Conservation (phyloP, 2,113 vertebrate species). For the Vulpes lagopus region DNA sequence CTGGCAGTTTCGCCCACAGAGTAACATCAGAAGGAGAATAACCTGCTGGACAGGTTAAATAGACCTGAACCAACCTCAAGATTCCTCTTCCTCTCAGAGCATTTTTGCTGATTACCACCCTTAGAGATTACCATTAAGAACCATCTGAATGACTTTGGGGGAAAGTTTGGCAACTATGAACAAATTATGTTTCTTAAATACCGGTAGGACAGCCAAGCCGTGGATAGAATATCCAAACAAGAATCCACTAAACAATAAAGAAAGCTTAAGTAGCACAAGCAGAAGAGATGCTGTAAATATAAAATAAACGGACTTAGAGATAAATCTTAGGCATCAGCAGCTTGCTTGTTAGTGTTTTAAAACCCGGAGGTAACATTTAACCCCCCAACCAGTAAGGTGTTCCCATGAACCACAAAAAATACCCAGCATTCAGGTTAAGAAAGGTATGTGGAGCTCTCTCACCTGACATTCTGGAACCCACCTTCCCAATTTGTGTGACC, state of each 20-base stretch:
- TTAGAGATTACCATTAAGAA: slow-evolving; percentile 6
- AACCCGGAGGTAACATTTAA: background rate
- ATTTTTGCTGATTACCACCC: background rate
- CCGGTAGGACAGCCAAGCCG: background rate
- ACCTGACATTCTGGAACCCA: background rate
- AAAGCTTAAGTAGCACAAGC: background rate
- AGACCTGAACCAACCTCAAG: background rate
- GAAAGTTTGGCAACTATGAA: slow-evolving; percentile 11
- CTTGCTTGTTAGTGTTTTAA: slow-evolving; percentile 1
- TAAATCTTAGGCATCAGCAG: background rate
- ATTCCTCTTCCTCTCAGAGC: background rate
- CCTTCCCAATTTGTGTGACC: background rate
- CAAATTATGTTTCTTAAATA: slow-evolving; percentile 50
- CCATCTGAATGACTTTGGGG: background rate
- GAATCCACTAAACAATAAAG: slow-evolving; percentile 46
- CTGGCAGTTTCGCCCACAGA: background rate
- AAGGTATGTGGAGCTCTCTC: background rate
- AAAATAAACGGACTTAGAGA: background rate
- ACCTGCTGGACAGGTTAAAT: background rate
- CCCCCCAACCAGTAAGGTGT: background rate
- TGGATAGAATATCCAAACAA: background rate
- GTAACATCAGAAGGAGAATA: background rate
- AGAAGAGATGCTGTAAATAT: background rate
- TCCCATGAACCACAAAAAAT: background rate
- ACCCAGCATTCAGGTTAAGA: background rate